Percentiles rank a stretch among this genome's conserved stretches.
Conservation (phyloP, 2,888 invertebrate species). For the Tipula lateralis region DNA sequence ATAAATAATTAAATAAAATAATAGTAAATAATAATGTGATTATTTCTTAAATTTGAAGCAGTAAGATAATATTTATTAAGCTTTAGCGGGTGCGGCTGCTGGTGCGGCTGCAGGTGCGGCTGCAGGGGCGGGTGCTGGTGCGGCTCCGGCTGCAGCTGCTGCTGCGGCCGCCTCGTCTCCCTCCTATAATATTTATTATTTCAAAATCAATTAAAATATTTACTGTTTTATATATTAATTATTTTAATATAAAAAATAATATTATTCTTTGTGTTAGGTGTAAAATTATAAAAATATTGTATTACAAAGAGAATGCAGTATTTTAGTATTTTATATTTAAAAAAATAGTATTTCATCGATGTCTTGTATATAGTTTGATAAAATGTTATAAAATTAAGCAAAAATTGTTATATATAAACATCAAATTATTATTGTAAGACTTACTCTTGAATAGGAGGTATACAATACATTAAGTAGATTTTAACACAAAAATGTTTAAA, state of each 20-base stretch:
- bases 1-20: not conserved
- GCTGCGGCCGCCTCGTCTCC: not conserved
- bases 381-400: not conserved
- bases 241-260: not conserved
- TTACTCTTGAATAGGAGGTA: not conserved
- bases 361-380: not conserved
- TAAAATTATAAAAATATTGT: not conserved
- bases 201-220: not conserved
- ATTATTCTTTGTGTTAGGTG: not conserved
- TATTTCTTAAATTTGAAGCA: not conserved
- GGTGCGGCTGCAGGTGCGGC: not conserved
- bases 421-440: not conserved
- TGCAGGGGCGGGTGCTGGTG: not conserved
- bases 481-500: not conserved
- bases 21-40: conserved; percentile 12
- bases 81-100: not conserved
- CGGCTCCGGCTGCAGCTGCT: not conserved
- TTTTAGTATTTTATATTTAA: not conserved
- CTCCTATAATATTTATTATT: not conserved
- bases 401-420: not conserved
- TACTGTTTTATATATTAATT: not conserved
- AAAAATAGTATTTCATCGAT: not conserved
- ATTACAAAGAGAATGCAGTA: not conserved
- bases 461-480: not conserved
- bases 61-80: not conserved